A percentile compares a stretch with the other conserved stretches of the same genome.
These are phyloP conservation scores for Smittia aterrima DNA, from an alignment of 2,888 invertebrate genomes.

Conservation along the genomic window DNA sequence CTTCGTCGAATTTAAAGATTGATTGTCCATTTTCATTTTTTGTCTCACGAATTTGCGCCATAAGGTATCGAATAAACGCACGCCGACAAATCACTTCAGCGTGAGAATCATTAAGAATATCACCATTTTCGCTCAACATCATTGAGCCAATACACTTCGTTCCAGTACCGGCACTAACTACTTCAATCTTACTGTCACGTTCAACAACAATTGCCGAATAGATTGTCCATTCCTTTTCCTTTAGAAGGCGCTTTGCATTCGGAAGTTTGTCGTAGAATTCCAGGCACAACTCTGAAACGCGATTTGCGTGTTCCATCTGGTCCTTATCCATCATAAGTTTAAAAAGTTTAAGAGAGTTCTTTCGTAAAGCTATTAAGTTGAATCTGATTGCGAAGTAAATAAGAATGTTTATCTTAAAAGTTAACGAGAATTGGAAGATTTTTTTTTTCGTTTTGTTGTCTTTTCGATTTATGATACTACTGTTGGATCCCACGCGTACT, in stretches of 20 bases:
- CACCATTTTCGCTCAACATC: conserved; percentile 65
- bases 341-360: neutral
- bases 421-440: neutral
- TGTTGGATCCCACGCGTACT: conserved; percentile 62
- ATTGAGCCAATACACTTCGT: conserved; percentile 83
- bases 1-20: conserved; percentile 50
- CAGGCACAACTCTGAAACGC: conserved; percentile 61
- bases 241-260: conserved; percentile 75
- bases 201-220: conserved; percentile 69
- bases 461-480: conserved; percentile 52
- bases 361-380: neutral
- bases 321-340: conserved; percentile 26
- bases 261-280: conserved; percentile 62
- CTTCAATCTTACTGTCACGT: conserved; percentile 53
- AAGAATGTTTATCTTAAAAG: neutral
- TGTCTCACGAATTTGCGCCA: conserved; percentile 59
- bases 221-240: conserved; percentile 75
- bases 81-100: conserved; percentile 86
- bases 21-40: conserved; percentile 43
- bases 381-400: neutral
- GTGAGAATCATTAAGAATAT: conserved; percentile 84
- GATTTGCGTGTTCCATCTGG: conserved; percentile 47
- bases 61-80: conserved; percentile 74
- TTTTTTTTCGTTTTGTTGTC: conserved; percentile 5
- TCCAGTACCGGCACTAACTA: conserved; percentile 85